Base-by-base conservation (phyloP, 1,140 invertebrate genomes). In the Reticulitermes speratus region DNA sequence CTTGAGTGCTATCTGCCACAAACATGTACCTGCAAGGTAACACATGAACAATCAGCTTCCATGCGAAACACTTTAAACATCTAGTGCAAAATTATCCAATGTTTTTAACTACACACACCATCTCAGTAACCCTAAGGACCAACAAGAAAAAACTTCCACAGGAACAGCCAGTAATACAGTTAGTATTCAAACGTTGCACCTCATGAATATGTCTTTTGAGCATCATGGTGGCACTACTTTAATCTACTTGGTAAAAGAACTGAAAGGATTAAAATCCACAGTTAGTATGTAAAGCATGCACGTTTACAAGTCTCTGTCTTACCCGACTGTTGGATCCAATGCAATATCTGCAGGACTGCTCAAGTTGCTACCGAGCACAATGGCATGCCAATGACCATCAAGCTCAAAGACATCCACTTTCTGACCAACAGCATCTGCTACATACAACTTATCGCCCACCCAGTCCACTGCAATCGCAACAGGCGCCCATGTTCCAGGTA, bases 381-480 rank as follows among this genome's bases (percentile, higher is more conserved):
- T 97, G 23, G 98, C 96, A 90, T 98, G 95, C 90, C 94, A 95
- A 69, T 95, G 92, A 16, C 96, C 96, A 89, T 96, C 94, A 87
- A 98, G 91, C 90, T 98, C 97, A 89, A 98, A 97, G 1, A 99
- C 95, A 90, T 99, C 98, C 84, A 99, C 96, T 90, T 97, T 97
- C 89, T 98, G 97, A 0, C 97, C 97, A 21, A 98, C 92, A 32
- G 95, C 94, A 90, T 99, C 98, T 0, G 97, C 97, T 19, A 99
- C 96, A 90, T 99, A 99, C 9, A 99, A 92, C 90, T 99, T 99
- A 88, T 98, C 95, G 1, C 97, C 96, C 30, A 99, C 95, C 97
- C 98, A 99, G 91, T 99, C 98, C n/a, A 99, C 95, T 1, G 98
- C 98, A 21, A 99, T 90, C 3, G 96, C 95, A 3, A 96, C 95